Evolutionary conservation across 2,113 vertebrate species (phyloP).

Genomic region (Hystrix brachyura): DNA sequence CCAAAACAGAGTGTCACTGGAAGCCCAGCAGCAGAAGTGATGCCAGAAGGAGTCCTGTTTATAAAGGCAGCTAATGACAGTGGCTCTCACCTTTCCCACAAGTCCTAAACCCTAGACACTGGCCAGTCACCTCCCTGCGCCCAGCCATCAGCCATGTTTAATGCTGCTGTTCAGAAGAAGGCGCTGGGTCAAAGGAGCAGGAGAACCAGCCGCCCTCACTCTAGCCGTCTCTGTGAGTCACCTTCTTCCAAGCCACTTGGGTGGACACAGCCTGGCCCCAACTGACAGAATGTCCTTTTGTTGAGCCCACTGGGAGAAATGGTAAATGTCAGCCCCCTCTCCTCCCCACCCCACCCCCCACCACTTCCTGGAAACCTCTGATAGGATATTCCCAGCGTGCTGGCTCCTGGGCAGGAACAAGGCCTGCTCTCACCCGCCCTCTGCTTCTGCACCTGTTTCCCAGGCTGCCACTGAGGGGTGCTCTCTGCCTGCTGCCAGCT

Average conservation of each 20-base stretch:
- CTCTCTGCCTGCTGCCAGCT: neutral
- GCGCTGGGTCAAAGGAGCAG: neutral
- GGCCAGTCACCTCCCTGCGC: slow-evolving; percentile 46
- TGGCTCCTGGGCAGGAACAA: slow-evolving; percentile 42
- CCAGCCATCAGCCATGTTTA: neutral
- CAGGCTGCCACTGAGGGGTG: neutral
- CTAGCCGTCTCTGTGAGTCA: slow-evolving; percentile 35
- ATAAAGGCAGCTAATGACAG: neutral
- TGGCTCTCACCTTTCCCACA: slow-evolving; percentile 29
- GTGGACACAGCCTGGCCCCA: neutral
- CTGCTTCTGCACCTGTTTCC: accelerated
- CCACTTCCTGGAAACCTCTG: neutral
- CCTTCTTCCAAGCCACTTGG: neutral
- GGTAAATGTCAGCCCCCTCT: neutral
- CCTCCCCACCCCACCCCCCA: neutral
- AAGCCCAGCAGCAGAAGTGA: neutral
- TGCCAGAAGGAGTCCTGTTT: neutral
- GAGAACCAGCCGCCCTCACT: neutral
- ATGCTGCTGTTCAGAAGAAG: neutral
- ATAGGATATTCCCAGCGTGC: neutral
- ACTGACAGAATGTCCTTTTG: neutral
- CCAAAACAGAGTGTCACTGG: slow-evolving; percentile 55
- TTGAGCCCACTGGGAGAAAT: slow-evolving; percentile 27
- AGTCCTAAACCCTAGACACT: slow-evolving; percentile 39
- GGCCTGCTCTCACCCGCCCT: neutral